These are phyloP conservation scores for Oryzias melastigma DNA, from an alignment of 2,113 vertebrate genomes.

Conservation along the genomic window DNA sequence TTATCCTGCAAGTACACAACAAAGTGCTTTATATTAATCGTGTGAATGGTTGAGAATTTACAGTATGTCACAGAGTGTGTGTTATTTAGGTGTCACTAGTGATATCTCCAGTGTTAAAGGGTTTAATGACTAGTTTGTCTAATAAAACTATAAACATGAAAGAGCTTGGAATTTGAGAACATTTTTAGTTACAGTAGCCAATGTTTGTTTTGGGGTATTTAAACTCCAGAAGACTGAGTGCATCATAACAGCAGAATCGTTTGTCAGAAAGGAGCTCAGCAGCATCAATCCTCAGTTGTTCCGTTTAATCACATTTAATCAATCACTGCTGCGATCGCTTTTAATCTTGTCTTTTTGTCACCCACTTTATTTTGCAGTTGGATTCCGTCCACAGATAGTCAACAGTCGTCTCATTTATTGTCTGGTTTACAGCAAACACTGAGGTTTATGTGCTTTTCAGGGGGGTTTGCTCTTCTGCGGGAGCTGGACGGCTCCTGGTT, in stretches of 20 bases:
- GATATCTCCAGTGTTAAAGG: no score
- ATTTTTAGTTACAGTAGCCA: no score
- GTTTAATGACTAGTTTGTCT: no score
- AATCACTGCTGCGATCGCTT: conserved; percentile 54
- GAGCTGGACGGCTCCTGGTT: conserved; percentile 69
- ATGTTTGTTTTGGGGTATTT: conserved; percentile 13
- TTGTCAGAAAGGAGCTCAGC: conserved; percentile 27
- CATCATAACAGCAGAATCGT: conserved; percentile 39
- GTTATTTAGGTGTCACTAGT: no score
- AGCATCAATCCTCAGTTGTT: conserved; percentile 42
- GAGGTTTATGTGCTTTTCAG: conserved; percentile 63
- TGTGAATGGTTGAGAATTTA: no score
- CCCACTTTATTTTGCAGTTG: conserved; percentile 55
- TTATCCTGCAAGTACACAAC: no score
- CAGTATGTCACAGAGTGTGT: no score
- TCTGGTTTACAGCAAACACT: conserved; percentile 58
- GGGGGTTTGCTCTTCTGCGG: conserved; percentile 45
- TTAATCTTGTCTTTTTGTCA: conserved; percentile 55
- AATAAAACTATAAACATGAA: no score
- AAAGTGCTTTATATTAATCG: no score
- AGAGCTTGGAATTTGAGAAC: no score
- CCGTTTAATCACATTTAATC: conserved; percentile 56
- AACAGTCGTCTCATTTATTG: conserved; percentile 59
- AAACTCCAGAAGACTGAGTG: conserved; percentile 34
- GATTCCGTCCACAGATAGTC: conserved; percentile 43